These are phyloP conservation scores for Corynorhinus townsendii DNA, from an alignment of 2,113 vertebrate genomes.

Conservation along the genomic window DNA sequence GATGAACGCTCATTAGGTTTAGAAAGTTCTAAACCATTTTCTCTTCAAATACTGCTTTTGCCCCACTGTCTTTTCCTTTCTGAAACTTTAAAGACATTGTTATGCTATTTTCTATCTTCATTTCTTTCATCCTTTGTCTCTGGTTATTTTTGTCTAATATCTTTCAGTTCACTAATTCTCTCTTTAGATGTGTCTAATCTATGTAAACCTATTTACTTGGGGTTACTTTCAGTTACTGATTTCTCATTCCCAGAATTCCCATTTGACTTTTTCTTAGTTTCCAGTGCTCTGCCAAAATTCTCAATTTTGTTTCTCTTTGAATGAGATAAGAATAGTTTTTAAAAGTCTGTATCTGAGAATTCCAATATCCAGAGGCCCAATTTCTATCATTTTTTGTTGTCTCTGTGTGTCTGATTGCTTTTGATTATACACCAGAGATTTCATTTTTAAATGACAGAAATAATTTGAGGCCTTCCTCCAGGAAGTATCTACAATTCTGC, in stretches of 20 bases:
- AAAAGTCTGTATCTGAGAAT: constrained; percentile 3
- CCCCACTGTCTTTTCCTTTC: background rate
- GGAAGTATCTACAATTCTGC: background rate
- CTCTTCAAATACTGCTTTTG: background rate
- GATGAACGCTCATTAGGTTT: background rate
- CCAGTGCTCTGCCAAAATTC: background rate
- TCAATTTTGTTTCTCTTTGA: background rate
- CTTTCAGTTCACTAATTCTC: background rate
- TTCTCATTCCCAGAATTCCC: background rate
- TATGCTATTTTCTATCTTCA: background rate
- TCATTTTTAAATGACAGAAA: background rate
- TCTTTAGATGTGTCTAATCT: background rate
- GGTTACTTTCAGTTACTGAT: constrained; percentile 26
- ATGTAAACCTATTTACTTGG: background rate
- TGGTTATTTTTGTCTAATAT: constrained; percentile 5
- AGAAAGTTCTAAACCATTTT: no score
- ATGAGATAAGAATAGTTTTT: background rate
- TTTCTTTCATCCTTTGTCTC: constrained; percentile 1
- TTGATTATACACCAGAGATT: background rate
- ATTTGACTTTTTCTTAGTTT: background rate
- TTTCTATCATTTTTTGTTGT: constrained; percentile 1
- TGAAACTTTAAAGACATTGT: background rate
- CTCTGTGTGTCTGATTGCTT: background rate
- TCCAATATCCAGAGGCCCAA: background rate
- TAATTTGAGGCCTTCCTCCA: background rate